A percentile compares a stretch with the other conserved stretches of the same genome.
These are phyloP conservation scores for Paracanthobrama guichenoti DNA, from an alignment of 2,113 vertebrate species.

Conservation along the genomic window DNA sequence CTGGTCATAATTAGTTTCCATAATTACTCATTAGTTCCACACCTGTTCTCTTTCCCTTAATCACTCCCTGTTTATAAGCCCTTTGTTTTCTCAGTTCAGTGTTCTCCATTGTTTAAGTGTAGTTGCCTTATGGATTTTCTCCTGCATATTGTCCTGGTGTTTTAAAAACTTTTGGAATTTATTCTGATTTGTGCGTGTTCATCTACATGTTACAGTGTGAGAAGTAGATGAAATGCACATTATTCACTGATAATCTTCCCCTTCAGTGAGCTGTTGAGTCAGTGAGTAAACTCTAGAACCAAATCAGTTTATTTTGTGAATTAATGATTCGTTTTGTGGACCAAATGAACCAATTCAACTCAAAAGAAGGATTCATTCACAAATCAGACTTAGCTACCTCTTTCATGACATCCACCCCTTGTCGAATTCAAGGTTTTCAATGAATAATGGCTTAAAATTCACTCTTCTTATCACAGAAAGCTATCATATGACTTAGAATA, in stretches of 20 bases:
- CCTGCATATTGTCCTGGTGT: no score
- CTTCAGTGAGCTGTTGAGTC: not conserved
- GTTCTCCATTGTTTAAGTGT: no score
- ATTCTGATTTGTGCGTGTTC: no score
- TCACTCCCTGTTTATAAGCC: no score
- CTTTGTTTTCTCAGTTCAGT: no score
- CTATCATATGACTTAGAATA: not conserved
- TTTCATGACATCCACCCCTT: not conserved
- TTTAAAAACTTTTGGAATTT: no score
- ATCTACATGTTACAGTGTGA: no score
- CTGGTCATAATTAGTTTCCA: no score
- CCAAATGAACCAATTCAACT: not conserved
- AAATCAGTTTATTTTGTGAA: not conserved
- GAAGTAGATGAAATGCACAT: not conserved
- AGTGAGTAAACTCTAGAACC: no score
- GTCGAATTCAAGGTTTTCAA: not conserved
- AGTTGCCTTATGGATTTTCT: no score
- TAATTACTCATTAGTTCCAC: no score
- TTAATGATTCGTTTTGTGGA: not conserved
- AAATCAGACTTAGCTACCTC: not conserved
- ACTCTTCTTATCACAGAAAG: not conserved
- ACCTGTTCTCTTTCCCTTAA: no score
- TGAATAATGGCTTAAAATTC: not conserved
- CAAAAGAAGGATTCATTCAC: conserved; percentile 10
- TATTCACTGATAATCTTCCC: not conserved